These are phyloP conservation scores for Blomia tropicalis DNA, from an alignment of 2,888 invertebrate species.

Conservation along the genomic window DNA sequence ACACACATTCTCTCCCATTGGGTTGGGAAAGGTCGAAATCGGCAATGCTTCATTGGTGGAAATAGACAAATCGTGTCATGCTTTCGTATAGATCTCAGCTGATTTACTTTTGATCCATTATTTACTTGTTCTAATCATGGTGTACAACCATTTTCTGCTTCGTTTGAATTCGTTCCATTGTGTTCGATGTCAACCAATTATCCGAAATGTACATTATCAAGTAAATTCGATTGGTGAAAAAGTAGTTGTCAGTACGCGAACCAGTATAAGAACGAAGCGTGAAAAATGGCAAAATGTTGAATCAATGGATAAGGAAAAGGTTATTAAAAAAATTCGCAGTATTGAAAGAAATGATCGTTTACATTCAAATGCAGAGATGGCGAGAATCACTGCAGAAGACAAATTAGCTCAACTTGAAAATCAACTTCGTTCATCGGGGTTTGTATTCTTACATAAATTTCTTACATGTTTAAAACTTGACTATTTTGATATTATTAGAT, in stretches of 20 bases:
- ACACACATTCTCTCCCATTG: not conserved
- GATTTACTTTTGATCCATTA: not conserved
- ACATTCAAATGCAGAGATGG: slow-evolving; percentile 17
- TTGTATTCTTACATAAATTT: not conserved
- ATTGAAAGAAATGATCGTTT: slow-evolving; percentile 17
- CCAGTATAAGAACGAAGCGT: not conserved
- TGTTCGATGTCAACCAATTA: not conserved
- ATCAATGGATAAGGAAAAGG: slow-evolving; percentile 14
- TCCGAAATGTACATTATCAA: not conserved
- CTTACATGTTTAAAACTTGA: not conserved
- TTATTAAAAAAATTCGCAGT: not conserved
- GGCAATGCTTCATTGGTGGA: not conserved
- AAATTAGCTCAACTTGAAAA: slow-evolving; percentile 8
- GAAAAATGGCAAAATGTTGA: slow-evolving; percentile 21
- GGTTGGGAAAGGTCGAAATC: not conserved
- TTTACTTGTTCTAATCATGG: not conserved
- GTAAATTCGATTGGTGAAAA: slow-evolving; percentile 18
- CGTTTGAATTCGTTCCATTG: not conserved
- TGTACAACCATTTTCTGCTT: not conserved
- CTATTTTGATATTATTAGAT: not conserved
- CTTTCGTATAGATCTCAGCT: too few species aligned
- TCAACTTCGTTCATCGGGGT: slow-evolving; percentile 3
- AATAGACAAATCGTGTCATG: too few species aligned
- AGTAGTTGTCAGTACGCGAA: slow-evolving; percentile 13
- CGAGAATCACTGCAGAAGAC: slow-evolving; percentile 7